phyloP scores from a whole-genome alignment of 2,888 invertebrate genomes.

The Argyra leucocephala region DNA sequence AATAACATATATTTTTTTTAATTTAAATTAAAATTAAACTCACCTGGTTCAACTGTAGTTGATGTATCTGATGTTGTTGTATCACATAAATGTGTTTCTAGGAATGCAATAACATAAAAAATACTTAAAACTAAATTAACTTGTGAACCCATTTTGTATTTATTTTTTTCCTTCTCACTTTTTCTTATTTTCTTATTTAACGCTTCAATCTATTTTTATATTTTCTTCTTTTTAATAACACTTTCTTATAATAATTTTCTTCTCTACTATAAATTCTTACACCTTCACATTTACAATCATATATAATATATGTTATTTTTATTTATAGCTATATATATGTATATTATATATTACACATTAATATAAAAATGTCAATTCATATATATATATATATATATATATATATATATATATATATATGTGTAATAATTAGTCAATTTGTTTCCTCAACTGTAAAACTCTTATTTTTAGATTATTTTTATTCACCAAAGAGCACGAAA shows the following conservation, averaged over 20 bases:
- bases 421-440: not conserved
- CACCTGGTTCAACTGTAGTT: slow-evolving; percentile 28
- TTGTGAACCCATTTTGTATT: slow-evolving; percentile 19
- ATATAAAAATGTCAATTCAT: not conserved
- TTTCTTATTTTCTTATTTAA: not conserved
- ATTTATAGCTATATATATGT: not conserved
- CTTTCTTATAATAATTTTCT: not conserved
- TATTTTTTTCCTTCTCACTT: not conserved
- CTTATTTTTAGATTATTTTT: not conserved
- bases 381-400: too few species aligned
- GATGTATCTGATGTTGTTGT: slow-evolving; percentile 19
- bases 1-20: too few species aligned
- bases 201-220: not conserved
- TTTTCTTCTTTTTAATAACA: not conserved
- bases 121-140: slow-evolving; percentile 21
- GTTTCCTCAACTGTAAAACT: not conserved
- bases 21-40: too few species aligned
- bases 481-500: not conserved
- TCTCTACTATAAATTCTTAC: not conserved
- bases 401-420: not conserved
- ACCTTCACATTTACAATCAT: not conserved
- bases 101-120: slow-evolving; percentile 22
- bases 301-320: not conserved
- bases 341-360: not conserved
- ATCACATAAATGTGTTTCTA: slow-evolving; percentile 22